Evolutionary conservation across 2,888 invertebrate species (phyloP), one percentile per base, ranked within the genome.

Genomic region (Herminia tarsipennalis): DNA sequence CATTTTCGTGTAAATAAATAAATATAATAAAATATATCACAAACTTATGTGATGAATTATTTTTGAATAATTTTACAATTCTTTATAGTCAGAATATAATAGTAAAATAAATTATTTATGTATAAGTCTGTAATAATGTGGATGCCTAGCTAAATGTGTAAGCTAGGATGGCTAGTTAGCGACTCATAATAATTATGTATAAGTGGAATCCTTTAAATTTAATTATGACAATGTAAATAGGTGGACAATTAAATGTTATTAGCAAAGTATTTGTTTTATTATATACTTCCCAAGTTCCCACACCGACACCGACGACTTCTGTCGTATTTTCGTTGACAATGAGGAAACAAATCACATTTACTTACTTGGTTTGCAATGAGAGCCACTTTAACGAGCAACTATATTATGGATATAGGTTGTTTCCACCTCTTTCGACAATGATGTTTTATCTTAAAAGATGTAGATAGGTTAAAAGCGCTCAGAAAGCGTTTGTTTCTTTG

Each of bases 191-290:
- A 82, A 73, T 77, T 68, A 9, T 59, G 57, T 66, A 49, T 66
- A 68, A 56, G 63, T 55, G 36, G 40, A 44, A 51, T 44, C 28
- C 50, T 72, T 77, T 76, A 2, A 27, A 36, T 73, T 66, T 69
- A 79, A 72, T 73, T 76, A 78, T 78, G 79, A 77, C 77, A 68
- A 60, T 85, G 83, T 84, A 83, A 75, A 82, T 83, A 84, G 73
- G 71, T 64, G 57, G 65, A 70, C 64, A 79, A 74, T 77, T 79
- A 76, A 78, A 58, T 46, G 22, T 25, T 59, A 60, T 47, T 43
- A 59, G 49, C 14, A 56, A 52, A 14, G 3, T 37, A 25, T 33
- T n/a, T 43, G 21, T 47, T 54, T 43, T 50, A 59, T 61, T 30
- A 43, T 27, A 29, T 9, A 13, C n/a, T 22, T 44, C 1, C 21